Base-by-base conservation (phyloP, 1,140 invertebrate genomes). In the Aphelenchoides avenae region DNA sequence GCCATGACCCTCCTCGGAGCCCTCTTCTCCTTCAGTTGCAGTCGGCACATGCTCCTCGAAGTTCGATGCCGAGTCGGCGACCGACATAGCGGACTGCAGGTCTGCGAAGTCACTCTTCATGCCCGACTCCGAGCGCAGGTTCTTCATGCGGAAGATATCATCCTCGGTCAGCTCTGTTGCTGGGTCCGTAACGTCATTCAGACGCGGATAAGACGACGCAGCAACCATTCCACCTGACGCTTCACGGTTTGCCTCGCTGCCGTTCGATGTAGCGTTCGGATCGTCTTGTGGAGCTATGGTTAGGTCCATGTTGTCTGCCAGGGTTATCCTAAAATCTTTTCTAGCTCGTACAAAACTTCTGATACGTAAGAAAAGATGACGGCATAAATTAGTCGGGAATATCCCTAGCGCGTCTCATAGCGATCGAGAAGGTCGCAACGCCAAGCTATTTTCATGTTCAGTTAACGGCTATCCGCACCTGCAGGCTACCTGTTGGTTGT, bases 21-120 rank as follows among this genome's bases (percentile, higher is more conserved):
- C 9, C 11, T 43, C 39, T 24, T 31, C 30, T 13, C 66, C 68
- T 7, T 27, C 34, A 9, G 33, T 18, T 15, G 56, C 61, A 0
- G 50, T 5, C 49, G 52, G 30, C n/a, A 64, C 61, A 39, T 65
- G 63, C 20, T 75, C 72, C 30, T 62, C 72, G 31, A 75, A 60
- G 39, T 76, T 77, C 5, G 69, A 73, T 0, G 71, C 63, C 6
- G 72, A 75, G 49, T 75, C 72, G 18, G 69, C 74, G 2, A 68
- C 33, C 13, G 74, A 77, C 9, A 75, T 51, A 7, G 74, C 66
- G 1, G 74, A 77, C 30, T 74, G 67, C 15, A 70, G 27, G 9
- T 66, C 39, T 49, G 7, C 22, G 9, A 49, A n/a, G 56, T 52
- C 1, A 13, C 7, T 13, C 37, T 43, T 50, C 37, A 50, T 6